Evolutionary conservation across 2,113 vertebrate species (phyloP).

Genomic region (Guaruba guarouba): DNA sequence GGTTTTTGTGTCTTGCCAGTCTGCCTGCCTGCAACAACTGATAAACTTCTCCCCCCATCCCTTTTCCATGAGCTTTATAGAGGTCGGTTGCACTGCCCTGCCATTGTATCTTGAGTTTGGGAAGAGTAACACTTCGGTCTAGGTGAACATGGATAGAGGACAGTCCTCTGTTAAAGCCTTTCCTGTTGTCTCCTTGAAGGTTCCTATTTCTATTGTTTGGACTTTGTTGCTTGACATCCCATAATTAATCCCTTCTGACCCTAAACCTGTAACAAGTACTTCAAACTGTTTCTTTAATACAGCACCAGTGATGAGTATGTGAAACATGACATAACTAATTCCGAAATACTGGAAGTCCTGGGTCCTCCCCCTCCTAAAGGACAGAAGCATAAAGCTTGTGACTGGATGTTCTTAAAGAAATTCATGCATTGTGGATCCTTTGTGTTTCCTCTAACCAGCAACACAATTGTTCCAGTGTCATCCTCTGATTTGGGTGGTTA

Average conservation of each 20-base stretch:
- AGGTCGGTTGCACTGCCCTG: fast-evolving
- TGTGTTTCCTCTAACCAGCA: not conserved
- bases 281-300: not conserved
- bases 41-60: not conserved
- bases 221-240: not conserved
- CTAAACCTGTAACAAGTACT: not conserved
- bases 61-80: not conserved
- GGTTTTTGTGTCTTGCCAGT: not conserved
- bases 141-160: not conserved
- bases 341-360: not conserved
- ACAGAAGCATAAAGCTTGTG: not conserved
- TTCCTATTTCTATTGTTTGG: fast-evolving
- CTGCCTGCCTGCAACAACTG: not conserved
- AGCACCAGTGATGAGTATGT: not conserved
- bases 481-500: not conserved
- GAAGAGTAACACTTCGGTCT: not conserved
- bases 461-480: not conserved
- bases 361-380: too few species aligned
- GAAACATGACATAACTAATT: fast-evolving
- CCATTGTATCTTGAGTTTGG: fast-evolving
- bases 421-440: fast-evolving
- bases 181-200: not conserved
- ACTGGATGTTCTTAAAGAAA: not conserved
- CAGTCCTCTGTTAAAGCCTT: not conserved
- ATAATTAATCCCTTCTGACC: not conserved